phyloP scores from a whole-genome alignment of 2,888 invertebrate species.

The Craniophora ligustri region DNA sequence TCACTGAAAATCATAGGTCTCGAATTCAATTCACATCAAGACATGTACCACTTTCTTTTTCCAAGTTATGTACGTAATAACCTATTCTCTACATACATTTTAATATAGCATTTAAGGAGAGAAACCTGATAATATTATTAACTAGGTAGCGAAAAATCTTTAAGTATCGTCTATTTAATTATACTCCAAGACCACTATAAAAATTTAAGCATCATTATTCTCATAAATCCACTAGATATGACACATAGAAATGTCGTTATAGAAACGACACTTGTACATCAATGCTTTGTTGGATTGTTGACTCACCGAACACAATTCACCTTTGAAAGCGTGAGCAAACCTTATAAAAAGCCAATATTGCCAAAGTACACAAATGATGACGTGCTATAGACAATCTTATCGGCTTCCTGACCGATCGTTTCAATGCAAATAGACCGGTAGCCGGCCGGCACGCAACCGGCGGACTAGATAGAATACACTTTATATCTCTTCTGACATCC shows the following conservation, averaged over 20 bases:
- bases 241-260: too few relatives aligned
- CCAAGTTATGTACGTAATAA: too few relatives aligned
- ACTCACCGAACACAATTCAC: not conserved
- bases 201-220: not conserved
- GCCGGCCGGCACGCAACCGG: conserved; percentile 45
- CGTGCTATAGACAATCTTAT: conserved; percentile 44
- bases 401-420: conserved; percentile 51
- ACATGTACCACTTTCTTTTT: too few relatives aligned
- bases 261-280: not conserved
- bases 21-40: too few relatives aligned
- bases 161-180: too few relatives aligned
- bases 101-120: too few relatives aligned
- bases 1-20: too few relatives aligned
- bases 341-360: conserved; percentile 40
- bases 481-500: conserved; percentile 73
- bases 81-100: too few relatives aligned
- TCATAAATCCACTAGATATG: not conserved
- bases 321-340: conserved; percentile 35
- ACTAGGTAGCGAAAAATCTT: too few relatives aligned
- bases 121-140: too few relatives aligned
- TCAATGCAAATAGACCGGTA: conserved; percentile 51
- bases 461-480: conserved; percentile 63
- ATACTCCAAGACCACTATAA: too few relatives aligned
- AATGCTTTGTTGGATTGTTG: conserved; percentile 1
- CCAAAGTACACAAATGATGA: conserved; percentile 42